Percentiles rank a stretch among this genome's conserved stretches.
phyloP scores from a whole-genome alignment of 2,797 vertebrate genomes.

The Distichodus sexfasciatus region DNA sequence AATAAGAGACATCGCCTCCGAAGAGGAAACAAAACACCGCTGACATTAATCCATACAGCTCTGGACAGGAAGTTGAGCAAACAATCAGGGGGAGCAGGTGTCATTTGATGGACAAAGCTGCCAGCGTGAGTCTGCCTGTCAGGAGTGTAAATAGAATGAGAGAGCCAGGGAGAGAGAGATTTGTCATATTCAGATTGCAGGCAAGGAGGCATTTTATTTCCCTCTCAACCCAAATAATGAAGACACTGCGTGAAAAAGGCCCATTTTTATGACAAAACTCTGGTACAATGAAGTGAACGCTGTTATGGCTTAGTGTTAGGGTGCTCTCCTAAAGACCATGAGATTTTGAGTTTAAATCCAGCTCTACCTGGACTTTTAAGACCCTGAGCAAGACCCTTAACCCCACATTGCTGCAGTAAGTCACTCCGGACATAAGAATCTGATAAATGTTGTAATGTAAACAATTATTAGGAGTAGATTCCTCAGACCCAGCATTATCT shows the following conservation, averaged over 20 bases:
- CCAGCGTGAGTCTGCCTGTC: conserved; percentile 63
- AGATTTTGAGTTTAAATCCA: too few relatives aligned
- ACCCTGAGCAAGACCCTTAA: too few relatives aligned
- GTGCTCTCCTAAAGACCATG: too few relatives aligned
- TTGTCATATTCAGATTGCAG: conserved; percentile 52
- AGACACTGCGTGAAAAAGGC: neutral
- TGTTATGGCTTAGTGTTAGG: too few relatives aligned
- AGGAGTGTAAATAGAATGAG: conserved; percentile 59
- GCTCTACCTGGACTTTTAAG: too few relatives aligned
- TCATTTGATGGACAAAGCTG: conserved; percentile 69
- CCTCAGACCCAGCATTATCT: neutral
- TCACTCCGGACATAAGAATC: too few relatives aligned
- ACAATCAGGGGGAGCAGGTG: conserved; percentile 70
- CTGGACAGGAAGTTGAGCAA: conserved; percentile 67
- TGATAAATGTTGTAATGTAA: too few relatives aligned
- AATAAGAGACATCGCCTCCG: conserved; percentile 52
- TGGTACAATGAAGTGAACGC: neutral
- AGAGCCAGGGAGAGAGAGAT: conserved; percentile 25
- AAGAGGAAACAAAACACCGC: conserved; percentile 42
- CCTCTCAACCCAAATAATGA: conserved; percentile 9
- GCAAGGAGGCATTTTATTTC: conserved; percentile 43
- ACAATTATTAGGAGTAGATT: too few relatives aligned
- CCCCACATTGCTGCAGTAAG: too few relatives aligned
- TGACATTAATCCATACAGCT: conserved; percentile 59
- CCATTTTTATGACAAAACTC: neutral